phyloP scores from a whole-genome alignment of 2,113 vertebrate genomes.

The Butorides virescens region DNA sequence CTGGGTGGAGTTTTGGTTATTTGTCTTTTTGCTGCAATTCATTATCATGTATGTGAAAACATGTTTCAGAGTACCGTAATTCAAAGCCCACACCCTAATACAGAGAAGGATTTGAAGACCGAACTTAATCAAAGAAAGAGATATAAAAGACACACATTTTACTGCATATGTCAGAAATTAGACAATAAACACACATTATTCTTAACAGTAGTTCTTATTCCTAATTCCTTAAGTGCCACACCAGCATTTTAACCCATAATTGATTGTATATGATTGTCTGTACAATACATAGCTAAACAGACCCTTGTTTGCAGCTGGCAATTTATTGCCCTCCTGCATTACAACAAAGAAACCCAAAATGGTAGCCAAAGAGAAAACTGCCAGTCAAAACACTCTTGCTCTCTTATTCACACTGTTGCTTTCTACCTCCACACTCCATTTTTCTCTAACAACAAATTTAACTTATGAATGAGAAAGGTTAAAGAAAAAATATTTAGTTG shows the following conservation, averaged over 20 bases:
- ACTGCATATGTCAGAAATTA: conserved; percentile 20
- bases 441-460: conserved; percentile 76
- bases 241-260: conserved; percentile 54
- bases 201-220: conserved; percentile 41
- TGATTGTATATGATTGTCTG: conserved; percentile 65
- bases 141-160: not conserved
- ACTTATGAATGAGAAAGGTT: conserved; percentile 71
- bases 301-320: conserved; percentile 74
- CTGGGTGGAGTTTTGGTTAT: not conserved
- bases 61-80: not conserved
- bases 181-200: conserved; percentile 22
- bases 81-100: not conserved
- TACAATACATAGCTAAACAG: conserved; percentile 55
- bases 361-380: conserved; percentile 74
- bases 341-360: conserved; percentile 76
- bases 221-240: conserved; percentile 54
- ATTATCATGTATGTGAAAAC: not conserved
- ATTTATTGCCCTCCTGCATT: conserved; percentile 74
- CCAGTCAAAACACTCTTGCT: conserved; percentile 75
- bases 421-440: conserved; percentile 73
- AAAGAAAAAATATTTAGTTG: conserved; percentile 68
- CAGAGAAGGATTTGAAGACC: not conserved
- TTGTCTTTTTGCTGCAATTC: not conserved
- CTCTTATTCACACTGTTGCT: conserved; percentile 69
- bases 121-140: not conserved